These are phyloP conservation scores for Tachypleus tridentatus DNA, from an alignment of 1,140 invertebrate species.

Conservation along the genomic window DNA sequence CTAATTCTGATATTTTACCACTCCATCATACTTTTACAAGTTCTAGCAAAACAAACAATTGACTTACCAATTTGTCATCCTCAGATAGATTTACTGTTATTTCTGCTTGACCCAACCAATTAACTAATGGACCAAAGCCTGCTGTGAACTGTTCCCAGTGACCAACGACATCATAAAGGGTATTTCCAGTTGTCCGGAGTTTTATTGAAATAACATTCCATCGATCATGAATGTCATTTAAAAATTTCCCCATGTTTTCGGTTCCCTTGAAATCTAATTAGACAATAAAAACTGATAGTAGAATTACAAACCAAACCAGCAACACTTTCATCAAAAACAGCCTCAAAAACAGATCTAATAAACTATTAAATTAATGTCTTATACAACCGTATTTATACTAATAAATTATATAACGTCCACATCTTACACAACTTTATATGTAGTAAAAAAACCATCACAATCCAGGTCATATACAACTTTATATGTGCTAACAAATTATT, in stretches of 20 bases:
- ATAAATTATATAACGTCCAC: background rate
- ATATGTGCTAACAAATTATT: too few relatives aligned
- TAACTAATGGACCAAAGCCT: conserved; percentile 55
- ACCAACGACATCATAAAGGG: conserved; percentile 72
- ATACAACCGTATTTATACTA: background rate
- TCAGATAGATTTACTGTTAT: conserved; percentile 59
- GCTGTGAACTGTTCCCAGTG: conserved; percentile 76
- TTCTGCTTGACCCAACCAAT: conserved; percentile 68
- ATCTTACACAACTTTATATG: background rate
- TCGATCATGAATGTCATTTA: conserved; percentile 68
- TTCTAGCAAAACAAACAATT: too few relatives aligned
- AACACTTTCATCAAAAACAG: too few relatives aligned
- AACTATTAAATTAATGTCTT: background rate
- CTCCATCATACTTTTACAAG: too few relatives aligned
- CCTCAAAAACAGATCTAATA: too few relatives aligned
- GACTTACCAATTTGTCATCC: conserved; percentile 57
- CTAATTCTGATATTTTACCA: too few relatives aligned
- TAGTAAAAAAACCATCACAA: background rate
- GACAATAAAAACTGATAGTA: conserved; percentile 1
- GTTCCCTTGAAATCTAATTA: conserved; percentile 54
- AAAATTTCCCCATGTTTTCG: conserved; percentile 63
- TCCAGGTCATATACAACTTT: too few relatives aligned
- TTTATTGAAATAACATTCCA: conserved; percentile 85
- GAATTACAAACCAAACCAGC: too few relatives aligned
- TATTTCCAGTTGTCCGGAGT: conserved; percentile 73